Percentiles rank a stretch among this genome's conserved stretches.
Evolutionary conservation across 2,888 invertebrate species (phyloP).

Genomic region (Diplolepis rosae): DNA sequence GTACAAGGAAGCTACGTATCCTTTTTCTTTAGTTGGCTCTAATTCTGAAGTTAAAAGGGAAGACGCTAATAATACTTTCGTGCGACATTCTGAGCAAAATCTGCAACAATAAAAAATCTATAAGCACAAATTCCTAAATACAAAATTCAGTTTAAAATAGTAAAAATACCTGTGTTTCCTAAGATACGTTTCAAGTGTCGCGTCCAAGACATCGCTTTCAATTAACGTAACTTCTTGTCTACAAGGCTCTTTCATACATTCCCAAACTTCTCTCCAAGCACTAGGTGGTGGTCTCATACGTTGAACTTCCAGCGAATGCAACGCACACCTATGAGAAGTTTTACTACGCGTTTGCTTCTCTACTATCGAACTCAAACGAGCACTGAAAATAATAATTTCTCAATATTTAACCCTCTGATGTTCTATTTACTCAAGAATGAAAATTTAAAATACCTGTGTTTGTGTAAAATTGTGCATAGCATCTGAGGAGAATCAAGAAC

Average conservation of each 20-base stretch:
- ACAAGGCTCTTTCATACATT: constrained; percentile 87
- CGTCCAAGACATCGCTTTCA: constrained; percentile 88
- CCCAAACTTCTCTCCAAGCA: constrained; percentile 90
- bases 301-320: constrained; percentile 93
- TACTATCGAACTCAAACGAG: constrained; percentile 84
- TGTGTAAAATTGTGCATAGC: constrained; percentile 88
- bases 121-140: neutral
- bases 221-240: constrained; percentile 90
- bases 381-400: constrained; percentile 71
- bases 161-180: constrained; percentile 84
- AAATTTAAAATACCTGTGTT: constrained; percentile 82
- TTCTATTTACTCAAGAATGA: no score
- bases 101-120: constrained; percentile 62
- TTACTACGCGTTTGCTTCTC: constrained; percentile 89
- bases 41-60: constrained; percentile 89
- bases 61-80: constrained; percentile 90
- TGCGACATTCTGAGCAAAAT: constrained; percentile 94
- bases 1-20: constrained; percentile 90
- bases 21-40: constrained; percentile 90
- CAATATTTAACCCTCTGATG: neutral
- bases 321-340: constrained; percentile 90
- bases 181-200: constrained; percentile 91
- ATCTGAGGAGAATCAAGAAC: constrained; percentile 86
- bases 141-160: neutral
- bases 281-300: constrained; percentile 82